Evolutionary conservation across 2,113 vertebrate genomes (phyloP), one percentile per base, ranked within the genome.

Genomic region (Lepidothrix coronata): DNA sequence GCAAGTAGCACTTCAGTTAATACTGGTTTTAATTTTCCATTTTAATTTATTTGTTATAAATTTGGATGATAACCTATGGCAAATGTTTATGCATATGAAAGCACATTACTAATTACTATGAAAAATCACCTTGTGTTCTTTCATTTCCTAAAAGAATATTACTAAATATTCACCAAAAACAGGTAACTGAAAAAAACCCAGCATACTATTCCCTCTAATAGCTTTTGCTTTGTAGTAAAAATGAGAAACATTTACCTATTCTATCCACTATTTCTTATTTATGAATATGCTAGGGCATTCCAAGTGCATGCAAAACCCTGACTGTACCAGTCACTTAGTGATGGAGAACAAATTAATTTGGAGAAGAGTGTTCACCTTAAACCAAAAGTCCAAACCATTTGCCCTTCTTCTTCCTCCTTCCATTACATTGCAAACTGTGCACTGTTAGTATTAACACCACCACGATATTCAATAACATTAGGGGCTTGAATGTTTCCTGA

Each of bases 401-500:
- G 0, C 24, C n/a, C 24, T 63, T n/a, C 37, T 59, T 23, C 51
- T 30, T 72, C 33, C 43, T 73, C 58, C 48, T 78, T 85, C 51
- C 39, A 54, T 54, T 61, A 25, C 2, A 0, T 24, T 85, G 73
- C 57, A 65, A 82, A 35, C 28, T 33, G 21, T 51, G 28, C 41
- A 2, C 48, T 46, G 12, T 55, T 74, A 68, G 31, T 49, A 25
- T 43, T 80, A 89, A 52, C 57, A 44, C 48, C 63, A 72, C n/a
- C n/a, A 28, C 24, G 20, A 28, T 74, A 55, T 76, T 89, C 67
- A 72, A n/a, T 58, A 86, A 35, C 35, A 67, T 88, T 30, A 54
- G 27, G 75, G 67, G 51, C 79, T 77, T 94, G 85, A 94, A 91
- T 43, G 82, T 89, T 95, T 97, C 93, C 92, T 95, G 77, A 84